Evolutionary conservation across 2,888 invertebrate species (phyloP), one percentile per base, ranked within the genome.

Genomic region (Zygaena filipendulae): DNA sequence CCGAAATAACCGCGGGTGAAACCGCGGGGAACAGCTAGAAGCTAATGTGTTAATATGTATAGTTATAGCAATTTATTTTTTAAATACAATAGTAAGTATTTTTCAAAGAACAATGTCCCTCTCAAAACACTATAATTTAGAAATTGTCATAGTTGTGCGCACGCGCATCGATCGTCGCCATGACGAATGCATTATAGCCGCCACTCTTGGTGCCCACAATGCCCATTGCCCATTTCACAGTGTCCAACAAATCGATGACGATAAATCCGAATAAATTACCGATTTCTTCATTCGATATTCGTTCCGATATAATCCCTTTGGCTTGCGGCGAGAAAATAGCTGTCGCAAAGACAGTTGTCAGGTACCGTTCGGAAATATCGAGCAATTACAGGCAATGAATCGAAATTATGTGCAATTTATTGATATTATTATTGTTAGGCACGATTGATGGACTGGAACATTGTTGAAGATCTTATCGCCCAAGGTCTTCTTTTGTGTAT

Each of bases 241-340:
- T 51, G 57, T 57, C 58, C 52, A 45, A 48, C 50, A 45, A 47
- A 49, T 51, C 53, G 56, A 44, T 49, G 43, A 62, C 59, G 59
- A 63, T 60, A 60, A 67, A 67, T 67, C 64, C 51, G 63, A 61
- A 60, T 59, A 58, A 59, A 62, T 70, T 61, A 61, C 59, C 54
- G 56, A 71, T 74, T 68, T 60, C 53, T 53, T 57, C 61, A 63
- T 66, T 59, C 58, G 49, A 55, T 54, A 72, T 72, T 71, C 72
- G 71, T 68, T 71, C 69, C 70, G 61, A 69, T 69, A 66, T 66
- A 59, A 74, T 75, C 68, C 64, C 43, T 52, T 45, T 38, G 35
- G 45, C 47, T 61, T 56, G 57, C 61, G 53, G n/a, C 47, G 48
- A 56, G 58, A 59, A 59, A 56, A 63, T 61, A n/a, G n/a, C 36